A percentile compares a stretch with the other conserved stretches of the same genome.
phyloP scores from a whole-genome alignment of 1,140 invertebrate species.

The Prorops nasuta region DNA sequence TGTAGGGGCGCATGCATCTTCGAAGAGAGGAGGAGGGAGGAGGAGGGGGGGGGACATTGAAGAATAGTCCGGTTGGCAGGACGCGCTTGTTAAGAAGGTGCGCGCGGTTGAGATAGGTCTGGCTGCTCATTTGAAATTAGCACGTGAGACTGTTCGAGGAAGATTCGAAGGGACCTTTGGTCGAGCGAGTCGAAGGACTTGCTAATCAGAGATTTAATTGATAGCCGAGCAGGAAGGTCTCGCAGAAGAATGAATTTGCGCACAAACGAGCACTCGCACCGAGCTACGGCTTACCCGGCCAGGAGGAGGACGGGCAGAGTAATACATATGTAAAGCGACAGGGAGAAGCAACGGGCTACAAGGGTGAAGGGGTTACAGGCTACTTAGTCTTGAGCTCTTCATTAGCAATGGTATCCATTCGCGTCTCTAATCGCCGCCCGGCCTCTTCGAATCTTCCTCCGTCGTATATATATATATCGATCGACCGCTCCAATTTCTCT shows the following conservation, averaged over 20 bases:
- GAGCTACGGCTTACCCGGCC: not conserved
- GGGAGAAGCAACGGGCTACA: conserved; percentile 13
- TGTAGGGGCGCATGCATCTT: too few relatives aligned
- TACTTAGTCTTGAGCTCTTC: conserved; percentile 45
- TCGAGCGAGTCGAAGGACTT: conserved; percentile 27
- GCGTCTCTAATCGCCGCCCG: too few relatives aligned
- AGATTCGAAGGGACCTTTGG: conserved; percentile 29
- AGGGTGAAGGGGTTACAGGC: conserved; percentile 36
- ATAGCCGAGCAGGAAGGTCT: conserved; percentile 40
- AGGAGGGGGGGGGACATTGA: too few relatives aligned
- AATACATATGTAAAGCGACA: conserved; percentile 47
- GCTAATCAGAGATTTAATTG: conserved; percentile 53
- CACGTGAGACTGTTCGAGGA: conserved; percentile 22
- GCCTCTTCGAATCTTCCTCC: conserved; percentile 1
- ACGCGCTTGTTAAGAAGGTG: too few relatives aligned
- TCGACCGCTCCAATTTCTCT: too few relatives aligned
- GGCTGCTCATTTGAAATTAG: conserved; percentile 27
- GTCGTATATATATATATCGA: not conserved
- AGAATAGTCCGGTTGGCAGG: too few relatives aligned
- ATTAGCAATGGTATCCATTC: conserved; percentile 38
- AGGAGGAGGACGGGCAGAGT: conserved; percentile 29
- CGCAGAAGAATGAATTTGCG: conserved; percentile 15
- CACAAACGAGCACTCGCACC: conserved; percentile 6
- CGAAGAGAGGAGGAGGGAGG: too few relatives aligned
- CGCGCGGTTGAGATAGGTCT: too few relatives aligned